These are phyloP conservation scores for Phoxinus phoxinus DNA, from an alignment of 2,113 vertebrate species.

Conservation along the genomic window DNA sequence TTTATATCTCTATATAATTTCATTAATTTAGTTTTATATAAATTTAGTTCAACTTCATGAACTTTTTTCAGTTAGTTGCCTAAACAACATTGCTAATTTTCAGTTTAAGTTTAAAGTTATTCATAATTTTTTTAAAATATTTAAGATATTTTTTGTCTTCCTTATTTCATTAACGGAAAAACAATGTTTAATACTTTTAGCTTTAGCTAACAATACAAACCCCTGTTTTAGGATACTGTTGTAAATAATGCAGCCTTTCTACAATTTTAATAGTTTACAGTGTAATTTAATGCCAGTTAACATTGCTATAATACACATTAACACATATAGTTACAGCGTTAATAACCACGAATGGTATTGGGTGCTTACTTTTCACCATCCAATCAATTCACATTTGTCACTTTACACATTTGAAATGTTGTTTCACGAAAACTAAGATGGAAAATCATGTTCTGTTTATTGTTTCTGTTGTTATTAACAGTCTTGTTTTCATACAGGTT, in stretches of 20 bases:
- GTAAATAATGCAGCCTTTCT: neutral
- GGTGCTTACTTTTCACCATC: neutral
- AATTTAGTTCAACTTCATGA: too few species aligned
- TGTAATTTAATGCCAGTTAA: neutral
- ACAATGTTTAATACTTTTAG: neutral
- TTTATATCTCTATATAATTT: too few species aligned
- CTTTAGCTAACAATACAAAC: neutral
- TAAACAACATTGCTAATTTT: too few species aligned
- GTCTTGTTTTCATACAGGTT: slow-evolving; percentile 71
- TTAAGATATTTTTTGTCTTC: too few species aligned
- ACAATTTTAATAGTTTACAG: neutral
- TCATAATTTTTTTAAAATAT: too few species aligned
- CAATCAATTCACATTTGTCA: neutral
- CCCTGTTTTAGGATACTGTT: neutral
- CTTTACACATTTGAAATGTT: neutral
- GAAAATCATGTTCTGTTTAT: neutral
- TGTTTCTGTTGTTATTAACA: neutral
- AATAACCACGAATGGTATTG: neutral
- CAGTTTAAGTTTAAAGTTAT: too few species aligned
- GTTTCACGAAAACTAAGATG: neutral
- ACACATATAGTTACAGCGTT: neutral
- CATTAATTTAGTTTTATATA: too few species aligned
- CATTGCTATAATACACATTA: neutral
- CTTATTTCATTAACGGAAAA: too few species aligned
- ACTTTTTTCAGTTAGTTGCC: too few species aligned